Evolutionary conservation across 92 coral and sea anemone species (phyloP), one percentile per base, ranked within the genome.

Genomic region (Blastomussa wellsi): DNA sequence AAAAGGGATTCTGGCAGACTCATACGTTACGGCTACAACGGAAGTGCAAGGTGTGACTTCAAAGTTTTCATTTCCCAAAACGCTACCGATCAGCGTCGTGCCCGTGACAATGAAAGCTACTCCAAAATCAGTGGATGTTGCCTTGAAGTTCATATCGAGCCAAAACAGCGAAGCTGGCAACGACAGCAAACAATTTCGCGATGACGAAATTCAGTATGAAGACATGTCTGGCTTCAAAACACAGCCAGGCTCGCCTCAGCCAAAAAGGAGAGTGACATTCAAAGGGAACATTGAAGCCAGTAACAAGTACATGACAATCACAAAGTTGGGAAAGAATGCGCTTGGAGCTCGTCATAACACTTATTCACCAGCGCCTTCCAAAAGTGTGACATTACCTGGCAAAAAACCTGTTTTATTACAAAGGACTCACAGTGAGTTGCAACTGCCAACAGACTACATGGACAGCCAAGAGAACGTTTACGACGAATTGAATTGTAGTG

Each of bases 1-100:
- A 9, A 84, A 90, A 52, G 81, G 90, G 2, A 81, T 82, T 41
- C 59, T 86, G 69, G 81, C 82, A 22, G 92, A 90, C 35, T 53
- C 79, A 4, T 65, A 69, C 51, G 90, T 90, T 22, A 28, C 60
- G 28, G 92, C 87, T 9, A 81, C 74, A 42, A 83, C 80, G 67
- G 80, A 74, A 20, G 64, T 26, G 15, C n/a, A 83, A 1, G 87
- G 80, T 2, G 80, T 44, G 35, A 59, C 59, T 1, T 57, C 62
- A 37, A 62, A 33, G 44, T 22, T 74, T 19, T 57, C 80, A 48
- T 83, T 83, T 28, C 81, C 87, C 26, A 83, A 57, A 39, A 74
- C 80, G 49, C 44, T 83, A 49, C 60, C 87, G 5, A 74, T 83
- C 36, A 74, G 59, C 9, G 87, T 83, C 35, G 80, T 41, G 73